phyloP scores from a whole-genome alignment of 2,888 invertebrate species.

The Clunio marinus region DNA sequence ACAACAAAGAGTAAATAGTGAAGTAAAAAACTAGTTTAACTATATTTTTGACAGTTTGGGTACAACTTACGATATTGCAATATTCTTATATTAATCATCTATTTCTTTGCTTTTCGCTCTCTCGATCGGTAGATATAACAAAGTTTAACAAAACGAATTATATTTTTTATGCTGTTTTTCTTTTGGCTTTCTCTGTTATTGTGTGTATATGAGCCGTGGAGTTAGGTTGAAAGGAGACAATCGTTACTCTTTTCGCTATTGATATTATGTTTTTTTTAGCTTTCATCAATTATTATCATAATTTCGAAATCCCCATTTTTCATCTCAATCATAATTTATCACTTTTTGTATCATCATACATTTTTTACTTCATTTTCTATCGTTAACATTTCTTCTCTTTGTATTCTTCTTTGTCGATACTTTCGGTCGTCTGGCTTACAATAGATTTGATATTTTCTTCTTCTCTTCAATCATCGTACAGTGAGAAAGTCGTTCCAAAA shows the following conservation, averaged over 20 bases:
- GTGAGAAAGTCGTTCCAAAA: background rate
- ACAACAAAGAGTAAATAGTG: background rate
- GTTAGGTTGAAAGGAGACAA: constrained; percentile 4
- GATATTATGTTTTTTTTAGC: constrained; percentile 12
- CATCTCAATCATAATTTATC: constrained; percentile 38
- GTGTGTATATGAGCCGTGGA: background rate
- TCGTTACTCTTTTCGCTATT: constrained; percentile 21
- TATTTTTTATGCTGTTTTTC: no score
- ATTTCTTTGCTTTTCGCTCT: background rate
- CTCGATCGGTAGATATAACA: background rate
- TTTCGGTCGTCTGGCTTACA: constrained; percentile 11
- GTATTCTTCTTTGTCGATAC: background rate
- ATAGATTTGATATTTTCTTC: constrained; percentile 9
- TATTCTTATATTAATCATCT: constrained; percentile 14
- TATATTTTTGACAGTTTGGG: background rate
- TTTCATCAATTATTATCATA: constrained; percentile 37
- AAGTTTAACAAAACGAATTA: background rate
- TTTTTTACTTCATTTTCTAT: constrained; percentile 20
- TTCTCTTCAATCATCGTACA: constrained; percentile 13
- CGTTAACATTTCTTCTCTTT: constrained; percentile 13
- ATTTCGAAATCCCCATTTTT: constrained; percentile 36
- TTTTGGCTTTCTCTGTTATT: background rate
- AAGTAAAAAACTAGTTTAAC: constrained; percentile 4
- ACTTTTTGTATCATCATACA: constrained; percentile 37
- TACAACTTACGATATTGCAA: constrained; percentile 10